phyloP scores from a whole-genome alignment of 1,140 invertebrate genomes.

The Heliconius hermathena region DNA sequence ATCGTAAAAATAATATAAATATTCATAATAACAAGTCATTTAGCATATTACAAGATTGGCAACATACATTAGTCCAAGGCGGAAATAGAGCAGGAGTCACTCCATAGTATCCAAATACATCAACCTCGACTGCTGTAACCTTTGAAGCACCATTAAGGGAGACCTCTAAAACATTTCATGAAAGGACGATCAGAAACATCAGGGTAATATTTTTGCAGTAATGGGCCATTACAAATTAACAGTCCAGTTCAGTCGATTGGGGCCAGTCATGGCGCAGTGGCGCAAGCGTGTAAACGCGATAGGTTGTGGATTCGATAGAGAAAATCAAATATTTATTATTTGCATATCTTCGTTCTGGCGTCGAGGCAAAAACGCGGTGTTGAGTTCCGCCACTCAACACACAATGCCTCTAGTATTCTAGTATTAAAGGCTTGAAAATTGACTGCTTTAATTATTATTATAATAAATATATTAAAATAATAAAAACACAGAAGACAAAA shows the following conservation, averaged over 20 bases:
- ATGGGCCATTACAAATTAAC: neutral
- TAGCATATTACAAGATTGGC: neutral
- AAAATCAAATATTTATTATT: too few species aligned
- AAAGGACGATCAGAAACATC: neutral
- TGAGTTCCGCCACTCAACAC: too few species aligned
- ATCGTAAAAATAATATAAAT: neutral
- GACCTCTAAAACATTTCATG: conserved; percentile 12
- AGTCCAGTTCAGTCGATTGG: too few species aligned
- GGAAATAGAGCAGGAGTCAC: neutral
- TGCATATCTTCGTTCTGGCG: too few species aligned
- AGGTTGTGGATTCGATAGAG: too few species aligned
- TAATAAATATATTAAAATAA: neutral
- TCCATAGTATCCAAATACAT: neutral
- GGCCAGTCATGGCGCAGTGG: too few species aligned
- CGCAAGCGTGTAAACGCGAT: too few species aligned
- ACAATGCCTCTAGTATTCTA: too few species aligned
- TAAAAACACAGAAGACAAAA: too few species aligned
- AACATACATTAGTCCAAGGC: neutral
- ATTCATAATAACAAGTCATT: neutral
- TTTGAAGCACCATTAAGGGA: conserved; percentile 12
- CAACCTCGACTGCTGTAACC: neutral
- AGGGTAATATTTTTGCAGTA: neutral
- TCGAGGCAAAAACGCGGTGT: too few species aligned
- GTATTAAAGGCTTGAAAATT: neutral
- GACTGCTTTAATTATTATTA: neutral